Conservation (phyloP, 2,797 vertebrate species). For the Arctocebus calabarensis region DNA sequence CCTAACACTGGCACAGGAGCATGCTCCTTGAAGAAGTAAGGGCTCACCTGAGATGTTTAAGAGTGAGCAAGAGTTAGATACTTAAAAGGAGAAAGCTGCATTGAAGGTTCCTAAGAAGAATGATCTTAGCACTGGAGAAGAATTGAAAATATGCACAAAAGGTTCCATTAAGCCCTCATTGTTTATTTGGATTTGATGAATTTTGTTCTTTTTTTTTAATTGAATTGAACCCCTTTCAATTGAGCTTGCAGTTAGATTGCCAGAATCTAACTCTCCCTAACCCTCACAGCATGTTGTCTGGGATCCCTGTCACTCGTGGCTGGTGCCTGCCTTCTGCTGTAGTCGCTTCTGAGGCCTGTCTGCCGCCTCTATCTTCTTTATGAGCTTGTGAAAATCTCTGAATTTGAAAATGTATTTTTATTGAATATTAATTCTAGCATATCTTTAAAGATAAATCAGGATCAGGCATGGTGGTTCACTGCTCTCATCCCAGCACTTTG, state of each 20-base stretch:
- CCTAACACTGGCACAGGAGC: background rate
- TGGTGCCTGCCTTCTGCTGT: rapidly evolving
- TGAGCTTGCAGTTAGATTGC: background rate
- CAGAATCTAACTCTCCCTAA: background rate
- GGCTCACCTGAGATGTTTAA: background rate
- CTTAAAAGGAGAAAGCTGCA: rapidly evolving
- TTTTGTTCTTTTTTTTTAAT: background rate
- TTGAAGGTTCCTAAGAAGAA: background rate
- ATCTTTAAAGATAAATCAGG: background rate
- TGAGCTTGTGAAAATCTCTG: background rate
- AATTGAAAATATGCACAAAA: background rate
- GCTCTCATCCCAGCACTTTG: background rate
- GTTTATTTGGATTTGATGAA: background rate
- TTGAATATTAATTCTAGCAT: background rate
- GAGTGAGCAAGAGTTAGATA: background rate
- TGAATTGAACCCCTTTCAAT: too few relatives aligned
- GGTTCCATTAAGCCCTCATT: background rate
- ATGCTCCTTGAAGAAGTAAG: background rate
- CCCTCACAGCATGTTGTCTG: rapidly evolving
- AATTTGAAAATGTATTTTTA: background rate
- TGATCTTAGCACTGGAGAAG: background rate
- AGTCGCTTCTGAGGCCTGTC: background rate
- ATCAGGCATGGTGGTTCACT: rapidly evolving
- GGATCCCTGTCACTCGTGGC: rapidly evolving
- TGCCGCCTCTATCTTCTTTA: background rate